phyloP scores from a whole-genome alignment of 2,113 vertebrate species.

The Heterochromis multidens region DNA sequence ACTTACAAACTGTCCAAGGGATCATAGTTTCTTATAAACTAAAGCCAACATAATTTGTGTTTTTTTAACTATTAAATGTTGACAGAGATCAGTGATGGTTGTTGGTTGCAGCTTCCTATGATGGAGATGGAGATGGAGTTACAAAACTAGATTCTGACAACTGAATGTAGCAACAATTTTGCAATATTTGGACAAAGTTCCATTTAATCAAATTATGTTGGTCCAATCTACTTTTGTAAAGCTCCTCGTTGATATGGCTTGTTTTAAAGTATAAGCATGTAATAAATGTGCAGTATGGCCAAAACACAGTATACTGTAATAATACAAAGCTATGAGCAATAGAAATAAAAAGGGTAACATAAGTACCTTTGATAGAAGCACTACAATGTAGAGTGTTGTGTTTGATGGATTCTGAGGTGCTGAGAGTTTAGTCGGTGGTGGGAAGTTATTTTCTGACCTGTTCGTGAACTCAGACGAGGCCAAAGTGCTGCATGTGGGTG shows the following conservation, averaged over 20 bases:
- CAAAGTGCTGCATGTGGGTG: slow-evolving; percentile 24
- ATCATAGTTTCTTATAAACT: not conserved
- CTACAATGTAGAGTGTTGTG: not conserved
- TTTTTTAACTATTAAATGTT: no score
- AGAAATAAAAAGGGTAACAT: not conserved
- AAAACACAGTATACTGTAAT: not conserved
- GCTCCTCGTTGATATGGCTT: not conserved
- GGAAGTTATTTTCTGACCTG: not conserved
- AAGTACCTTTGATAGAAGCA: not conserved
- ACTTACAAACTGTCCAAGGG: not conserved
- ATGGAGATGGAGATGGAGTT: not conserved
- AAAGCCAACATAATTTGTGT: not conserved
- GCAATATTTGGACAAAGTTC: not conserved
- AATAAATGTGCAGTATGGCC: not conserved
- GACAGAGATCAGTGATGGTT: no score
- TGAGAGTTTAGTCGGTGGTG: not conserved
- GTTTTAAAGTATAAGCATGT: not conserved
- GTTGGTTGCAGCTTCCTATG: not conserved
- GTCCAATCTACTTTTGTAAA: no score
- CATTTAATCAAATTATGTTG: no score
- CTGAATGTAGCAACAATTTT: not conserved
- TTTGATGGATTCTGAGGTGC: not conserved
- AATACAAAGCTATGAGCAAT: not conserved
- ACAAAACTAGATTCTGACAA: not conserved
- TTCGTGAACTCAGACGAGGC: not conserved